Evolutionary conservation across 2,797 vertebrate species (phyloP).

Genomic region (Enteromius afrohamiltoni): DNA sequence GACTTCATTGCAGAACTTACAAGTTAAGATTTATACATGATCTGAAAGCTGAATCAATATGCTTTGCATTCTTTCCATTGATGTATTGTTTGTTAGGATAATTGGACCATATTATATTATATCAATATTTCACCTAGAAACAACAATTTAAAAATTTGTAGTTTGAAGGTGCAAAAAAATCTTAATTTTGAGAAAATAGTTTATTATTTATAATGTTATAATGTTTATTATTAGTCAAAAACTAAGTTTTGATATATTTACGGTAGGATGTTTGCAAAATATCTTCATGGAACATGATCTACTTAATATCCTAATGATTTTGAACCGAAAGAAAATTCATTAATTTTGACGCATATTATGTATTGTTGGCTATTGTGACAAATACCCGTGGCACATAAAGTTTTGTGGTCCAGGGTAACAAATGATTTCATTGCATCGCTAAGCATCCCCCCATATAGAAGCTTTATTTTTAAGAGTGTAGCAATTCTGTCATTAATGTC

Average conservation of each 20-base stretch:
- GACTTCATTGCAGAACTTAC: neutral
- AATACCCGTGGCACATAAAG: neutral
- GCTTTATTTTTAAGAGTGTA: neutral
- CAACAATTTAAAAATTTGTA: neutral
- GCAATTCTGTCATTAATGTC: neutral
- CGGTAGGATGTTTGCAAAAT: neutral
- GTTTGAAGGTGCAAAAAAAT: too few relatives aligned
- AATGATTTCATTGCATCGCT: neutral
- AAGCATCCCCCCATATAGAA: neutral
- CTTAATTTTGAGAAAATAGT: neutral
- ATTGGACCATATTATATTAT: too few relatives aligned
- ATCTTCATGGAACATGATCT: neutral
- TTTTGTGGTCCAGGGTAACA: neutral
- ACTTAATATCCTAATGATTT: neutral
- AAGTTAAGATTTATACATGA: neutral
- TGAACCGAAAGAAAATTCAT: too few relatives aligned
- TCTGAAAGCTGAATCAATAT: neutral
- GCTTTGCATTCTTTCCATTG: neutral
- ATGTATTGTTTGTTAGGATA: neutral
- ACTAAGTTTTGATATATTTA: neutral
- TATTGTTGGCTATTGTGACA: neutral
- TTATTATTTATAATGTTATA: too few relatives aligned
- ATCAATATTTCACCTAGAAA: neutral
- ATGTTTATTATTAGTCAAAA: neutral
- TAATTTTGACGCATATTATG: too few relatives aligned